Percentiles rank a stretch among this genome's conserved stretches.
Conservation (phyloP, 2,888 invertebrate species). For the Leptopilina drosophilae region DNA sequence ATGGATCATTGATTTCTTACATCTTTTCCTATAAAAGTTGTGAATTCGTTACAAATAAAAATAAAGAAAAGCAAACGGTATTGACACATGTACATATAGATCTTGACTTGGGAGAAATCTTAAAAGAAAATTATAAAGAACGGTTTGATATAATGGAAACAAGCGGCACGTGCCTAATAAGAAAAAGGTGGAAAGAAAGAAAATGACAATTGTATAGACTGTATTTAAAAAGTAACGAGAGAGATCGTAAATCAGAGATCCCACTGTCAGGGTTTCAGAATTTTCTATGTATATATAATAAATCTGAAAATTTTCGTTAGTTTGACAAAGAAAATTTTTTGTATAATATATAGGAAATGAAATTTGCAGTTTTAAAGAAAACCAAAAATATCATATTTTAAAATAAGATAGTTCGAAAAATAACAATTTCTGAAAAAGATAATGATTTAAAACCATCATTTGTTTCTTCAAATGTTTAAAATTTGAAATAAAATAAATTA, state of each 20-base stretch:
- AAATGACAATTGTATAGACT: constrained; percentile 32
- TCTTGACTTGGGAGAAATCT: neutral
- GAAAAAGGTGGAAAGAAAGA: constrained; percentile 17
- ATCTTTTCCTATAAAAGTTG: neutral
- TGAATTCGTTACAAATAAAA: neutral
- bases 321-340: neutral
- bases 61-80: constrained; percentile 3
- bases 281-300: neutral
- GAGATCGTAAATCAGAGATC: constrained; percentile 35
- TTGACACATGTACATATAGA: neutral
- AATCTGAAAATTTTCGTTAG: neutral
- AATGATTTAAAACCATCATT: too few relatives aligned
- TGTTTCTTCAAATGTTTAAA: too few relatives aligned
- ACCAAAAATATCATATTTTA: too few relatives aligned
- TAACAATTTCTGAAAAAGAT: too few relatives aligned
- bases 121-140: constrained; percentile 2
- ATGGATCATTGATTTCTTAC: constrained; percentile 18
- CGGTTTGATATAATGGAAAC: constrained; percentile 10
- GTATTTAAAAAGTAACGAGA: constrained; percentile 30
- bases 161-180: neutral
- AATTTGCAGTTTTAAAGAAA: too few relatives aligned
- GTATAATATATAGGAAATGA: too few relatives aligned
- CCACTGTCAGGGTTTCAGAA: constrained; percentile 10
- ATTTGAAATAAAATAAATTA: too few relatives aligned
- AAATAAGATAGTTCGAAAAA: too few relatives aligned